Evolutionary conservation across 1,140 invertebrate species (phyloP).

Genomic region (Leptinotarsa defecta): DNA sequence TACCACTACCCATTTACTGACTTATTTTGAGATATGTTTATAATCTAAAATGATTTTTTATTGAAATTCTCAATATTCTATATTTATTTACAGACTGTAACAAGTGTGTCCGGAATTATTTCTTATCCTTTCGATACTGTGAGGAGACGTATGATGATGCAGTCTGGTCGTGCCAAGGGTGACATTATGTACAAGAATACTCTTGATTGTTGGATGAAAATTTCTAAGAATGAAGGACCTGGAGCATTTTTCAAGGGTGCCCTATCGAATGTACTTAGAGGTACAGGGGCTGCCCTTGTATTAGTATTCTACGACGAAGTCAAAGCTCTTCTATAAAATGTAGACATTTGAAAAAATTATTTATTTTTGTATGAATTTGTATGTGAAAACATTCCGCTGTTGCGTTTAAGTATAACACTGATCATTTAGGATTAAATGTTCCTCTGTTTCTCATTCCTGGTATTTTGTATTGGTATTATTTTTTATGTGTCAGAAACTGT

Average conservation of each 20-base stretch:
- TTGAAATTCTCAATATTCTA: background rate
- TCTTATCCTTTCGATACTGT: constrained; percentile 91
- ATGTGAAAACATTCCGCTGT: background rate
- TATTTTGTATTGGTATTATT: too few relatives aligned
- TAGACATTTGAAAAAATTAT: background rate
- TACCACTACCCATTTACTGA: constrained; percentile 40
- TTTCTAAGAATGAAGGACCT: constrained; percentile 65
- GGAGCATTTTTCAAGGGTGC: constrained; percentile 81
- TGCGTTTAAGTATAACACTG: too few relatives aligned
- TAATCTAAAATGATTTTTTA: too few relatives aligned
- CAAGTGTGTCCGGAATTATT: constrained; percentile 61
- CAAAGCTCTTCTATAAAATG: constrained; percentile 60
- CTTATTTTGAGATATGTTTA: too few relatives aligned
- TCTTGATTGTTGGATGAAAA: constrained; percentile 74
- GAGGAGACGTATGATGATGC: constrained; percentile 53
- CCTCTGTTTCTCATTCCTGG: too few relatives aligned
- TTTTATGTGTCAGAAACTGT: too few relatives aligned
- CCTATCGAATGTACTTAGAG: constrained; percentile 77
- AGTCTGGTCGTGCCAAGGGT: constrained; percentile 69
- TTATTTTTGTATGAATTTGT: constrained; percentile 11
- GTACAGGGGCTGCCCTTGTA: constrained; percentile 78
- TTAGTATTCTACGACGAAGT: constrained; percentile 80
- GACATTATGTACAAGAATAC: constrained; percentile 77
- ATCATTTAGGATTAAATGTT: too few relatives aligned
- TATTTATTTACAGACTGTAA: constrained; percentile 51